Percentiles rank a stretch among this genome's conserved stretches.
These are phyloP conservation scores for Tromatobia lineatoria DNA, from an alignment of 2,888 invertebrate genomes.

Conservation along the genomic window DNA sequence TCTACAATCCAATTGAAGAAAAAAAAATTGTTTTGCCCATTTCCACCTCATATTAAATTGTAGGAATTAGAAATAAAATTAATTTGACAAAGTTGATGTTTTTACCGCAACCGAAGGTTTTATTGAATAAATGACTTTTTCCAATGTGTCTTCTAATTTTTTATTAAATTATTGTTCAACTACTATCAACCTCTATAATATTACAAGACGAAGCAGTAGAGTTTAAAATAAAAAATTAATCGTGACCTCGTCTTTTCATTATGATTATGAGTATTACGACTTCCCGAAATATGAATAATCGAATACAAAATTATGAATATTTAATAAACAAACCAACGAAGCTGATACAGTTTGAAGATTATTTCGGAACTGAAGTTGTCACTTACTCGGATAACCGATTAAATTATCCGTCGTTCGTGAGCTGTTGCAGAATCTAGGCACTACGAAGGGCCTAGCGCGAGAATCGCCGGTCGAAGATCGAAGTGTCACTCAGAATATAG, in stretches of 20 bases:
- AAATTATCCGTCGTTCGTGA: conserved; percentile 27
- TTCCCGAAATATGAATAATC: background rate
- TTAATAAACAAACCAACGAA: background rate
- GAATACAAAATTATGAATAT: conserved; percentile 12
- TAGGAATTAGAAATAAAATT: no score
- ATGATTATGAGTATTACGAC: background rate
- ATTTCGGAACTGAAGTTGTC: conserved; percentile 35
- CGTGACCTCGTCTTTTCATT: background rate
- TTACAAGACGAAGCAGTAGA: no score
- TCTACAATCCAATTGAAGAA: no score
- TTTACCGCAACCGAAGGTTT: no score
- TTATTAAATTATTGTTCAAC: no score
- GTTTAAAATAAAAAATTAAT: background rate
- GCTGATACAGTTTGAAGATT: conserved; percentile 13
- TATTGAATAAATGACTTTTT: no score
- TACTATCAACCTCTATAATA: no score
- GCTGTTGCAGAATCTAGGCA: background rate
- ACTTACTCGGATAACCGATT: conserved; percentile 22
- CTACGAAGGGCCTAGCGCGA: background rate
- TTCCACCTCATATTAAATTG: no score
- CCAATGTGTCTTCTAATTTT: no score
- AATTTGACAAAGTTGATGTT: no score
- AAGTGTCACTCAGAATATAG: conserved; percentile 45
- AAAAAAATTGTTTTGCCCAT: no score
- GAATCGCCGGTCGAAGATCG: conserved; percentile 49